Evolutionary conservation across 2,888 invertebrate species (phyloP).

Genomic region (Melanotus villosus): DNA sequence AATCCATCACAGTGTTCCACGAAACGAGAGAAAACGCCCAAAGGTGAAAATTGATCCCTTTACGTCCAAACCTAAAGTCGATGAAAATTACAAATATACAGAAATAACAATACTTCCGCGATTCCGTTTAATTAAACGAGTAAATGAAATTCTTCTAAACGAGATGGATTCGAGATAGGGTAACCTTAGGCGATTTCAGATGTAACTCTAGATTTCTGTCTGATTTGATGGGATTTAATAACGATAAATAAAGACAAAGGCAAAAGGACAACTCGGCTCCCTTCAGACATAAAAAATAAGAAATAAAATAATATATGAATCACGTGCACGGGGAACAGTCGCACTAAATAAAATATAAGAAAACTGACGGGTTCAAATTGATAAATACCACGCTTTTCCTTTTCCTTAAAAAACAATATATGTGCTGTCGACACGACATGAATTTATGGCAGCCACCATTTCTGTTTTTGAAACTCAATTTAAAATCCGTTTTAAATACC

Average conservation of each 20-base stretch:
- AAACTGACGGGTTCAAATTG: not conserved
- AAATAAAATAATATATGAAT: not conserved
- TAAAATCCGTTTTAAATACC: not conserved
- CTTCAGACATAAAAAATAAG: too few species aligned
- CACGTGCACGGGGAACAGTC: not conserved
- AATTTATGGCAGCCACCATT: slow-evolving; percentile 1
- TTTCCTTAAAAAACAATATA: slow-evolving; percentile 3
- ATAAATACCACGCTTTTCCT: slow-evolving; percentile 5
- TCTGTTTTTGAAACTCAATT: not conserved
- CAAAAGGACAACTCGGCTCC: too few species aligned
- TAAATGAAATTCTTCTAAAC: slow-evolving; percentile 10
- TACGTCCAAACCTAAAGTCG: not conserved
- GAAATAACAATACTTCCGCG: slow-evolving; percentile 8
- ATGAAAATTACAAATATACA: slow-evolving; percentile 4
- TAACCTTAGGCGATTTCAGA: not conserved
- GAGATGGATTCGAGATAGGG: not conserved
- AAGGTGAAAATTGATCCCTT: slow-evolving; percentile 13
- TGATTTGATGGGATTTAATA: not conserved
- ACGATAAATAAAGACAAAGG: too few species aligned
- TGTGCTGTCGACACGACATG: not conserved
- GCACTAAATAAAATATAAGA: slow-evolving; percentile 6
- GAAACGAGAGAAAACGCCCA: not conserved
- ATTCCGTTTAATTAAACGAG: slow-evolving; percentile 11
- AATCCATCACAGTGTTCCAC: slow-evolving; percentile 2
- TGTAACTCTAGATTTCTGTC: not conserved